phyloP scores from a whole-genome alignment of 2,888 invertebrate genomes.

The Hydrotaea cyrtoneurina region DNA sequence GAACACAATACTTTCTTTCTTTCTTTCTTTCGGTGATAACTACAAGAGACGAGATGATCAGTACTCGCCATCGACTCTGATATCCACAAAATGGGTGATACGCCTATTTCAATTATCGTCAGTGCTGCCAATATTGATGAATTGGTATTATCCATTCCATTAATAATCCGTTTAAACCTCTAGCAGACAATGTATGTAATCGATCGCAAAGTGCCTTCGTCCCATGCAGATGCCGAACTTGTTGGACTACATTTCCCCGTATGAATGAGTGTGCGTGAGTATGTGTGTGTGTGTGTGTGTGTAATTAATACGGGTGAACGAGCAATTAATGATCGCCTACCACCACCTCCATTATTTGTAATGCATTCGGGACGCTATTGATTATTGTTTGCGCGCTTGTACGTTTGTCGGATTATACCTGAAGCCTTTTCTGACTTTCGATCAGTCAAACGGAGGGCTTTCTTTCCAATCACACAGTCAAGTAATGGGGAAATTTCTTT shows the following conservation, averaged over 20 bases:
- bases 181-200: slow-evolving; percentile 10
- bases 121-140: slow-evolving; percentile 8
- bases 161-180: slow-evolving; percentile 27
- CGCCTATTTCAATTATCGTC: slow-evolving; percentile 4
- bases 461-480: neutral
- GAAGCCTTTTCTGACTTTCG: slow-evolving; percentile 15
- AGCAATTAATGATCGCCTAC: slow-evolving; percentile 55
- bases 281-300: too few species aligned
- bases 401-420: neutral
- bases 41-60: too few species aligned
- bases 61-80: too few species aligned
- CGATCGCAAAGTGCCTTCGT: neutral
- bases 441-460: slow-evolving; percentile 19
- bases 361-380: slow-evolving; percentile 39
- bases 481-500: slow-evolving; percentile 44
- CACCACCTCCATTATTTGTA: slow-evolving; percentile 52
- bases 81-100: neutral
- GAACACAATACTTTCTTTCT: too few species aligned
- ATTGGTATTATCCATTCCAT: slow-evolving; percentile 26
- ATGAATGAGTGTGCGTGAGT: slow-evolving; percentile 1
- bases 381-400: neutral
- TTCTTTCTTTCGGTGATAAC: too few species aligned
- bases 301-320: slow-evolving; percentile 39
- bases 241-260: too few species aligned
- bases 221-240: too few species aligned